Evolutionary conservation across 2,888 invertebrate species (phyloP).

Genomic region (Ennomos quercinarius): DNA sequence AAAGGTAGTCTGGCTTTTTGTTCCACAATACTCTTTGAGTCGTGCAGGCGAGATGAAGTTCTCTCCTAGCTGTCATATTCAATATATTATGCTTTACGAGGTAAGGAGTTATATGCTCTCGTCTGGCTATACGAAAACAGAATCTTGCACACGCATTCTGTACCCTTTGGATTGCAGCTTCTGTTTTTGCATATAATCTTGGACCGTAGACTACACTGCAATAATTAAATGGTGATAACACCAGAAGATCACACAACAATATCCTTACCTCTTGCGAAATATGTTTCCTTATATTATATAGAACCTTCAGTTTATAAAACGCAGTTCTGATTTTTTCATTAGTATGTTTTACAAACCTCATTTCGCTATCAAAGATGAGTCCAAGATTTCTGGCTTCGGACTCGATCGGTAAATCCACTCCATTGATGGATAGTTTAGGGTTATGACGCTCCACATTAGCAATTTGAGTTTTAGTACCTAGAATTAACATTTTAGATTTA

Average conservation of each 20-base stretch:
- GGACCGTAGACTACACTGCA: conserved; percentile 2
- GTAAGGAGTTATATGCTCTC: conserved; percentile 26
- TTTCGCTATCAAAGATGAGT: not conserved
- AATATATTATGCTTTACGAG: conserved; percentile 9
- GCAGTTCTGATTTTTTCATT: conserved; percentile 9
- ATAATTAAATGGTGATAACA: conserved; percentile 21
- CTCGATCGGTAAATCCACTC: not conserved
- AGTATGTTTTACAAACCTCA: conserved; percentile 15
- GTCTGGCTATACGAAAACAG: conserved; percentile 10
- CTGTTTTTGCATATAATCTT: conserved; percentile 15
- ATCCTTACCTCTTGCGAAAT: not conserved
- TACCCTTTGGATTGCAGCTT: conserved; percentile 27
- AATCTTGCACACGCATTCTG: conserved; percentile 14
- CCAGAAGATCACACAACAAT: not conserved
- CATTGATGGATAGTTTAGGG: not conserved
- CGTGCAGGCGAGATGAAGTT: conserved; percentile 12
- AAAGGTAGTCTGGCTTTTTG: not conserved
- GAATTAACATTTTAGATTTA: not conserved
- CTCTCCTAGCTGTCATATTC: conserved; percentile 11
- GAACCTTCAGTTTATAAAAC: conserved; percentile 1
- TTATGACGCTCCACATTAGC: not conserved
- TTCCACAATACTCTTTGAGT: not conserved
- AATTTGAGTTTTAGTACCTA: not conserved
- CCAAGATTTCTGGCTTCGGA: not conserved
- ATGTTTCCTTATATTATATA: no score